phyloP scores from a whole-genome alignment of 2,113 vertebrate genomes.

The Aegithalos caudatus region DNA sequence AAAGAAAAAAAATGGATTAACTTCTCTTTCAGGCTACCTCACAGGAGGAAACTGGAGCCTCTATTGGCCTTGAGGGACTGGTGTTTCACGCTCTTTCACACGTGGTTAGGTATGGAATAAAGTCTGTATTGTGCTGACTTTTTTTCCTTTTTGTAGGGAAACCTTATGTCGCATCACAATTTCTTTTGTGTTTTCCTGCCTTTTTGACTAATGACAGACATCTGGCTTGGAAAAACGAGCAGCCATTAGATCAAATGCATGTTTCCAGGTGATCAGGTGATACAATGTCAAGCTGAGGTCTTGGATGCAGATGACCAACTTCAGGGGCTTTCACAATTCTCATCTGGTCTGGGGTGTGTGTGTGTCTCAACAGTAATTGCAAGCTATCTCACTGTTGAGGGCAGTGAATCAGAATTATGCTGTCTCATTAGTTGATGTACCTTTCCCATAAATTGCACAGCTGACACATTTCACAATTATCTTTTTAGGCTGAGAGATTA shows the following conservation, averaged over 20 bases:
- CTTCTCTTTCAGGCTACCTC: background rate
- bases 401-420: background rate
- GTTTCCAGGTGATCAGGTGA: background rate
- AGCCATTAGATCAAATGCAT: background rate
- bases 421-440: background rate
- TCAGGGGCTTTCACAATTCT: background rate
- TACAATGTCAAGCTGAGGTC: background rate
- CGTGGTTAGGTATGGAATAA: background rate
- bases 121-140: background rate
- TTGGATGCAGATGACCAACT: background rate
- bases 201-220: background rate
- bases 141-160: background rate
- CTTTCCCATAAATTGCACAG: background rate
- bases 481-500: background rate
- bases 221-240: background rate
- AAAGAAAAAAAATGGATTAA: background rate
- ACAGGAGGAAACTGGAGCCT: background rate
- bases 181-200: background rate
- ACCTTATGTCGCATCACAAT: background rate
- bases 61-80: background rate
- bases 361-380: background rate
- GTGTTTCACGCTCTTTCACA: background rate
- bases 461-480: background rate
- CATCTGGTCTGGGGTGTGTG: fast-evolving
- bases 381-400: background rate